phyloP scores from a whole-genome alignment of 2,797 vertebrate genomes.

The Graptemys geographica region DNA sequence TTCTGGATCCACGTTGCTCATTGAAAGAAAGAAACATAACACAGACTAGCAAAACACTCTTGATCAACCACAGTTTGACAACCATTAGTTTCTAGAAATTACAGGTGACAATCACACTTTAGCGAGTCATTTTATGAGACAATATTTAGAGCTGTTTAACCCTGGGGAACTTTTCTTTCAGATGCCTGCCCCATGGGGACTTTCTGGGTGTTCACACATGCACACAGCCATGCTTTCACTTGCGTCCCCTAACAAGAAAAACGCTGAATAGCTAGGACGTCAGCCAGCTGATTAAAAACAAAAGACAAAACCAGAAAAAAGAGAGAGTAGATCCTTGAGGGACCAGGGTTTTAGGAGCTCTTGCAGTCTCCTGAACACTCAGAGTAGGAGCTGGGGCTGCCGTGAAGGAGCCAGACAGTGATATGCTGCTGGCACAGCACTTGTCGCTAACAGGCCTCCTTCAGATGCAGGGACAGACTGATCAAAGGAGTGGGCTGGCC shows the following conservation, averaged over 20 bases:
- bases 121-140: neutral
- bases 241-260: neutral
- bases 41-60: too few relatives aligned
- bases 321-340: neutral
- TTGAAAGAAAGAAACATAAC: neutral
- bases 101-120: neutral
- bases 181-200: neutral
- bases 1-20: neutral
- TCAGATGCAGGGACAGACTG: neutral
- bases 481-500: too few relatives aligned
- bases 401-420: neutral
- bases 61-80: too few relatives aligned
- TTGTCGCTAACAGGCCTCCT: neutral
- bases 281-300: neutral
- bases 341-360: neutral
- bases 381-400: neutral
- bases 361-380: neutral
- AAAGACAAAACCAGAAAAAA: neutral
- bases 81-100: neutral
- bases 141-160: neutral
- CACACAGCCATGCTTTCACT: neutral
- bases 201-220: neutral
- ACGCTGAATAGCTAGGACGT: neutral
- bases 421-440: neutral
- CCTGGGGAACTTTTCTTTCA: neutral